phyloP scores from a whole-genome alignment of 2,113 vertebrate species.

The Ursus arctos region DNA sequence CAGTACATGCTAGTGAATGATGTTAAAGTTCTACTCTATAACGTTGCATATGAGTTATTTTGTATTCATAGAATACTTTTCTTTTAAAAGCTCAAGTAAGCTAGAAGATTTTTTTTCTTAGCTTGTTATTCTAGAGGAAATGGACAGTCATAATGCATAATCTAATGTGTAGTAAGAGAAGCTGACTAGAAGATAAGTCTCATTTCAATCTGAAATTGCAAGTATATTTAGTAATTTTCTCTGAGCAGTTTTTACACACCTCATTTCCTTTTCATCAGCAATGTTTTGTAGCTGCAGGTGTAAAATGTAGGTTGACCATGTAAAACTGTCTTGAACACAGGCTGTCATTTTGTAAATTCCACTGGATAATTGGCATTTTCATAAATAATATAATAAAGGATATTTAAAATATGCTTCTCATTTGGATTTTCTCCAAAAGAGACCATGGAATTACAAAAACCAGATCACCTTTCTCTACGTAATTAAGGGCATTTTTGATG shows the following conservation, averaged over 20 bases:
- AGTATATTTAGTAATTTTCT: slow-evolving; percentile 54
- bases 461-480: not conserved
- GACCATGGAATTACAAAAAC: not conserved
- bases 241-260: slow-evolving; percentile 25
- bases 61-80: slow-evolving; percentile 40
- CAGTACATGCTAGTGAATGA: not conserved
- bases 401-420: slow-evolving; percentile 39
- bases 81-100: slow-evolving; percentile 47
- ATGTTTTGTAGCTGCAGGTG: slow-evolving; percentile 43
- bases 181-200: not conserved
- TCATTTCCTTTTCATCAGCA: slow-evolving; percentile 62
- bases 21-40: not conserved
- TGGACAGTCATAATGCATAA: slow-evolving; percentile 27
- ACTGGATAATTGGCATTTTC: not conserved
- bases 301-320: slow-evolving; percentile 5
- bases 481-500: not conserved
- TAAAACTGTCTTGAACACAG: slow-evolving; percentile 32
- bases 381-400: slow-evolving; percentile 26
- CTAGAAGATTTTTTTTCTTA: not conserved
- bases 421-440: slow-evolving; percentile 18
- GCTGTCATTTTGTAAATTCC: not conserved
- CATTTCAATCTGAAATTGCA: slow-evolving; percentile 37
- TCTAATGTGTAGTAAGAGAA: not conserved
- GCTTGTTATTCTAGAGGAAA: not conserved
- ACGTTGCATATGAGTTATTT: slow-evolving; percentile 33